Evolutionary conservation across 2,888 invertebrate genomes (phyloP), one percentile per base, ranked within the genome.

Genomic region (Drosophila emarginata): DNA sequence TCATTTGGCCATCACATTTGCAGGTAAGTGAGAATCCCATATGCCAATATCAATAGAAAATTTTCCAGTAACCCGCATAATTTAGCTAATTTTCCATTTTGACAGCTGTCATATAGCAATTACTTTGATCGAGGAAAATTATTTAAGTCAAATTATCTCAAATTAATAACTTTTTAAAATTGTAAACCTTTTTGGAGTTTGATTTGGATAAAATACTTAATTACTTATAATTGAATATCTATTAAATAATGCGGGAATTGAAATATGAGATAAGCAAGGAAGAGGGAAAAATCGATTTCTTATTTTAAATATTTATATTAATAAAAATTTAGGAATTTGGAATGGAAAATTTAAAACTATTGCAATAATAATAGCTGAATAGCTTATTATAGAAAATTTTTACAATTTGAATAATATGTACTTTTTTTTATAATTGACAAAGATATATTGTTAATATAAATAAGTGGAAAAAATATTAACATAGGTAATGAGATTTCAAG

Each of bases 1-100:
- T 58, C 90, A 88, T 64, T 89, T 92, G 90, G 92, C 91, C 76
- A 91, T 92, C 77, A 90, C 90, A 67, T 91, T 92, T 78, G 88
- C 91, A 89, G 92, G 92, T 92, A 84, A 88, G 87, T 66, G 15
- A 6, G 11, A 54, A 54, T 4, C 4, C 9, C 11, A 28, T 28
- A 28, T 7, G 28, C 28, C 28, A 28, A 28, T 32, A 45, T 45
- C 9, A 15, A 54, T 54, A 11, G 36, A 36, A 36, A 32, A 9
- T 32, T 21, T 6, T n/a, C 36, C n/a, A 15, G n/a, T 7, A 37
- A 21, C 56, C 18, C 14, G 18, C 54, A 26, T 18, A 28, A 53
- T 28, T 53, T 28, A 23, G 14, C n/a, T 28, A 11, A 45, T 45
- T 45, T 39, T 39, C 6, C 14, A n/a, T 63, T 70, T 61, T 70